Evolutionary conservation across 2,113 vertebrate species (phyloP).

Genomic region (Cyanistes caeruleus): DNA sequence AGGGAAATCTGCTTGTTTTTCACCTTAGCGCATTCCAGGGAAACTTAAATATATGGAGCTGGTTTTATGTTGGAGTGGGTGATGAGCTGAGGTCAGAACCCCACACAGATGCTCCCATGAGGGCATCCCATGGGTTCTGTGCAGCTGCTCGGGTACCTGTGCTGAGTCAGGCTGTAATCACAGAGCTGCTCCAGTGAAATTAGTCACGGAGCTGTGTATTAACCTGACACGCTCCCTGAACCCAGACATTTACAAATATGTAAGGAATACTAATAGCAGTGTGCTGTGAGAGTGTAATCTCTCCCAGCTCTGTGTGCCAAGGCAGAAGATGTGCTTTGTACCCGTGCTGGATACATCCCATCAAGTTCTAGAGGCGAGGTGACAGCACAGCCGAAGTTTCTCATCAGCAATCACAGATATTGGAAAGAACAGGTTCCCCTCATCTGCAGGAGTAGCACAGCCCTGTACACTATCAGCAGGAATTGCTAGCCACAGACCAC

Average conservation of each 20-base stretch:
- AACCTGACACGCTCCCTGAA: not conserved
- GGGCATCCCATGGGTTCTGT: not conserved
- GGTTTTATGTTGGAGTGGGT: not conserved
- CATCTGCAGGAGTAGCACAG: not conserved
- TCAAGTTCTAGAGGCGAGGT: not conserved
- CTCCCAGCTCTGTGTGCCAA: not conserved
- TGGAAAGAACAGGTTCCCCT: not conserved
- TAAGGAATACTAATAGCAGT: not conserved
- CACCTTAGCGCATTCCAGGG: not conserved
- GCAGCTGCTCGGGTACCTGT: not conserved
- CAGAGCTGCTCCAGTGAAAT: not conserved
- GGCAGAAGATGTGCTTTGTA: not conserved
- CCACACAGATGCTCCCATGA: fast-evolving
- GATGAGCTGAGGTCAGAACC: not conserved
- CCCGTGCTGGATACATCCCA: not conserved
- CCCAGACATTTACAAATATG: not conserved
- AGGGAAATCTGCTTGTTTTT: not conserved
- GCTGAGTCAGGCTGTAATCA: not conserved
- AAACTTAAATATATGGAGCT: not conserved
- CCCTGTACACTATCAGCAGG: not conserved
- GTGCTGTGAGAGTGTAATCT: not conserved
- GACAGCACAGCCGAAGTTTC: not conserved
- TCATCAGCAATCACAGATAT: not conserved
- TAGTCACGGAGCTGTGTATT: not conserved
- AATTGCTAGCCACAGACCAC: constrained; percentile 34